Evolutionary conservation across 2,113 vertebrate species (phyloP).

Genomic region (Pterophyllum scalare): DNA sequence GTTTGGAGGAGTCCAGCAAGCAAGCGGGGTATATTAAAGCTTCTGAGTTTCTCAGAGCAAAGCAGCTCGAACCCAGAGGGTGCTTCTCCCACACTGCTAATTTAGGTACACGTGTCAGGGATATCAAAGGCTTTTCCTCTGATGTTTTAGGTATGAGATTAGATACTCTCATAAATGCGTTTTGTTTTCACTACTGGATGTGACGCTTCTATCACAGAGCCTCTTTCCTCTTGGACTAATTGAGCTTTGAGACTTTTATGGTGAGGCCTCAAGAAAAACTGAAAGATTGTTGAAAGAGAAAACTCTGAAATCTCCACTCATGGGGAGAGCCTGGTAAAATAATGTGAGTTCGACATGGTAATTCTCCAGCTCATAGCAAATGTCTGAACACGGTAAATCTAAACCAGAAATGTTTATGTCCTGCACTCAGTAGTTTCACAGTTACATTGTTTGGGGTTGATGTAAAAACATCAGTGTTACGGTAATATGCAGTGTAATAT

Average conservation of each 20-base stretch:
- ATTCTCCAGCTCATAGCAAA: slow-evolving; percentile 41
- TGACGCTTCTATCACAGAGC: slow-evolving; percentile 58
- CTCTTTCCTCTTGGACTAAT: slow-evolving; percentile 58
- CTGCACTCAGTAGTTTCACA: slow-evolving; percentile 48
- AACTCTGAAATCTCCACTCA: slow-evolving; percentile 70
- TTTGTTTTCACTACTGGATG: slow-evolving; percentile 68
- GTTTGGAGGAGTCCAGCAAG: slow-evolving; percentile 61
- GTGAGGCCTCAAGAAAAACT: slow-evolving; percentile 64
- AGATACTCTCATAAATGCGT: slow-evolving; percentile 63
- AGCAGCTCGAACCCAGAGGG: slow-evolving; percentile 58
- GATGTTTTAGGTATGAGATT: slow-evolving; percentile 71
- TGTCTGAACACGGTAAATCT: slow-evolving; percentile 29
- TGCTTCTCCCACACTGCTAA: slow-evolving; percentile 67
- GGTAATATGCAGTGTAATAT: slow-evolving; percentile 23
- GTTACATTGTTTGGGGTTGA: slow-evolving; percentile 64
- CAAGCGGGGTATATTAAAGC: slow-evolving; percentile 52
- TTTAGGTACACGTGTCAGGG: slow-evolving; percentile 75
- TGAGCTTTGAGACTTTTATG: slow-evolving; percentile 36
- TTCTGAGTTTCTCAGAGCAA: slow-evolving; percentile 57
- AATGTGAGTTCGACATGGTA: slow-evolving; percentile 46
- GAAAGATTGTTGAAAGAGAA: slow-evolving; percentile 71
- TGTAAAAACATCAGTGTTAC: slow-evolving; percentile 36
- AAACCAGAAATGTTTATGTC: slow-evolving; percentile 58
- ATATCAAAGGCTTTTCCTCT: slow-evolving; percentile 69
- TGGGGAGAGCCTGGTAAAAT: slow-evolving; percentile 67